Conservation (phyloP, 2,113 vertebrate genomes). For the Datnioides undecimradiatus region DNA sequence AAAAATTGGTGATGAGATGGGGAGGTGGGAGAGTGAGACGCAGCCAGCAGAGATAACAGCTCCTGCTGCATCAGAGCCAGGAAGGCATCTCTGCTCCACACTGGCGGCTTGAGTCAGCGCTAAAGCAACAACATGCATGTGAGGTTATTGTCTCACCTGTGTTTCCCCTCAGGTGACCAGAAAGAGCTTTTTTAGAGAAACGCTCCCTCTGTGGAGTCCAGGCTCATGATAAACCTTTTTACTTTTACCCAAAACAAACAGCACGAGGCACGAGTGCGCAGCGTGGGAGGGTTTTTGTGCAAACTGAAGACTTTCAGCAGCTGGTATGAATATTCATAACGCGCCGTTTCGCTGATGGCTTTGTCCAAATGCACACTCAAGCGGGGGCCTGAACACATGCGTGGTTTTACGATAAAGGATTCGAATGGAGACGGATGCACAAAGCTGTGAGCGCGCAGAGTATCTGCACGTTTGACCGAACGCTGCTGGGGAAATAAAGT, state of each 20-base stretch:
- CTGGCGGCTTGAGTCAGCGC: slow-evolving; percentile 1
- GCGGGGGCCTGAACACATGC: background rate
- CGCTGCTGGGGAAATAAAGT: no score
- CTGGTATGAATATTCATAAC: slow-evolving; percentile 21
- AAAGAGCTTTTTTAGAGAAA: slow-evolving; percentile 7
- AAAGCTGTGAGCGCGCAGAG: no score
- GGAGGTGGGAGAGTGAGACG: slow-evolving; percentile 8
- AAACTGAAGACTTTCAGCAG: slow-evolving; percentile 13
- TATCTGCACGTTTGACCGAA: background rate
- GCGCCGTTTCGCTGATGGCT: background rate
- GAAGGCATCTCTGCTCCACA: background rate
- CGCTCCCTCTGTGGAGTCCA: background rate
- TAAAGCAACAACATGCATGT: background rate
- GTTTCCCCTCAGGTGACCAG: slow-evolving; percentile 6
- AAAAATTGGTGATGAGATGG: slow-evolving; percentile 29
- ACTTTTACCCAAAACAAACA: slow-evolving; percentile 20
- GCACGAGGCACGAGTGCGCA: slow-evolving; percentile 12
- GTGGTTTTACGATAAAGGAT: background rate
- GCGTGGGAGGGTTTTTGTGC: slow-evolving; percentile 7
- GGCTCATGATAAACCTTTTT: slow-evolving; percentile 30
- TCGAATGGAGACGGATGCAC: background rate
- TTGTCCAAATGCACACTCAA: background rate
- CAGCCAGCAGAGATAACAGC: slow-evolving; percentile 9
- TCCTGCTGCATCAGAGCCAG: background rate
- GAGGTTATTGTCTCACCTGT: slow-evolving; percentile 7